Base-by-base conservation (phyloP, 2,113 vertebrate species). In the Procavia capensis region DNA sequence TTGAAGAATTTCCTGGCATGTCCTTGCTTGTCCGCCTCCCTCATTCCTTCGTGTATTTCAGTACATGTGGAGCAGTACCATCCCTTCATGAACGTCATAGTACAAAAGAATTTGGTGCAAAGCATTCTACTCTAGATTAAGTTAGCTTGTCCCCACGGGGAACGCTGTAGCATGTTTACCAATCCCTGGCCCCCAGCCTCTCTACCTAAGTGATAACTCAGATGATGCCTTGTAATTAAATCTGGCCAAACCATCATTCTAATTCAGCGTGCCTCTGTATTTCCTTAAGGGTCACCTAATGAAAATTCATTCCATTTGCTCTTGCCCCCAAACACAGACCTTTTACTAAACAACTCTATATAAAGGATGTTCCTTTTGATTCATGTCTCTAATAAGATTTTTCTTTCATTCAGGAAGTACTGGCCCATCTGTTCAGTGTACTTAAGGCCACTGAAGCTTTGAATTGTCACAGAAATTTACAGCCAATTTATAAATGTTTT, bases 1-100 rank as follows among this genome's bases (percentile, higher is more conserved):
- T 6, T 2, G 41, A 19, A 6, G 14, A 19, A 17, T 16, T 10
- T 2, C 20, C 27, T 27, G 0, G 6, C 2, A 0, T 0, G 6
- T 20, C 70, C 29, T 39, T 11, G 20, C 19, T 39, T 45, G 5
- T 9, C 6, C 14, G 17, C 68, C 45, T 41, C 72, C 0, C 6
- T 25, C 2, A 2, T 59, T 64, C 41, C 31, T 75, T 74, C 9
- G 29, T 14, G 25, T 31, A 66, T 45, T 66, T 63, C 68, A 45
- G n/a, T 22, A 88, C 45, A 41, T 63, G 47, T 43, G 39, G 34
- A 22, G 25, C 34, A 34, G 47, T 24, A 81, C 14, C 6, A 84
- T 29, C 24, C 57, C 27, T 50, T 66, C 39, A 20, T 1, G 68
- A 8, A 57, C 75, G 3, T 76, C 17, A 8, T 3, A 24, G 34